Evolutionary conservation across 2,888 invertebrate genomes (phyloP).

Genomic region (Latrodectus hesperus): DNA sequence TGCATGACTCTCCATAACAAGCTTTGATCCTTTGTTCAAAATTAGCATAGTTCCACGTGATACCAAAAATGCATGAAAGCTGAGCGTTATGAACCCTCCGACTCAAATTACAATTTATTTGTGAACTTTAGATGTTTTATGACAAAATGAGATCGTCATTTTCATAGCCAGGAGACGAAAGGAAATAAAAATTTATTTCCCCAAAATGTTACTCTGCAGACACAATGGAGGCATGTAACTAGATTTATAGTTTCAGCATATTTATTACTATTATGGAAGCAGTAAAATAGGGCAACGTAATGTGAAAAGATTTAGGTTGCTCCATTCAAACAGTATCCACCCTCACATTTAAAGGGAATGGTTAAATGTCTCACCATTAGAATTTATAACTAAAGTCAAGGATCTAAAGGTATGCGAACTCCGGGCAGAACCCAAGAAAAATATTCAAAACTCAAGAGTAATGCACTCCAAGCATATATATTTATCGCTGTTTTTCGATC

Average conservation of each 20-base stretch:
- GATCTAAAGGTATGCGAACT: conserved; percentile 19
- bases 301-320: conserved; percentile 60
- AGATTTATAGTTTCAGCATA: conserved; percentile 66
- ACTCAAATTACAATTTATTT: conserved; percentile 60
- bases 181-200: conserved; percentile 51
- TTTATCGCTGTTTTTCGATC: conserved; percentile 36
- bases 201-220: conserved; percentile 40
- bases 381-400: conserved; percentile 53
- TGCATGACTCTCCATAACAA: too few species aligned
- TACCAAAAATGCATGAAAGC: not conserved
- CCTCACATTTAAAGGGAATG: conserved; percentile 16
- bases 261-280: conserved; percentile 66
- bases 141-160: conserved; percentile 59
- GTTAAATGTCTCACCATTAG: conserved; percentile 44
- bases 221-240: conserved; percentile 54
- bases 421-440: conserved; percentile 11
- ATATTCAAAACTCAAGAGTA: conserved; percentile 43
- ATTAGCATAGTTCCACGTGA: too few species aligned
- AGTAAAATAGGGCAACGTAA: conserved; percentile 64
- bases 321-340: conserved; percentile 50
- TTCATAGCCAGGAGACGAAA: conserved; percentile 40
- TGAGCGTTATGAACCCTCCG: conserved; percentile 14
- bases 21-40: too few species aligned
- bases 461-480: conserved; percentile 35
- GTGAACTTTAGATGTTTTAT: conserved; percentile 35